A percentile compares a stretch with the other conserved stretches of the same genome.
These are phyloP conservation scores for Strongylocentrotus purpuratus DNA, from an alignment of 35 echinoderm and acorn worm genomes.

Conservation along the genomic window DNA sequence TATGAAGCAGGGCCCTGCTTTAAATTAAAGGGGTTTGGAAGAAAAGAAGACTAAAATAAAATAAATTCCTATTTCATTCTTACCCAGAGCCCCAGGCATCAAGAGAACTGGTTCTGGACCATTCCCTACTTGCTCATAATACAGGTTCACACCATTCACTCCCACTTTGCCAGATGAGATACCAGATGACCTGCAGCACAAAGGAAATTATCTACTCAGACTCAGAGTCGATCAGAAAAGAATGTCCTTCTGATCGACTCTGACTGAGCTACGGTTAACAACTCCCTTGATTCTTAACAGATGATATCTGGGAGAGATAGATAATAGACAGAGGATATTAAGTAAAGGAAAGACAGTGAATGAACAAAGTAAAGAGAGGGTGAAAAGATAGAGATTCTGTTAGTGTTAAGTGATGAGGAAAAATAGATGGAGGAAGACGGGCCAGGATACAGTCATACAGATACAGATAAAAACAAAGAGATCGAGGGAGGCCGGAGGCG, in stretches of 20 bases:
- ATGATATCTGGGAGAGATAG: no score
- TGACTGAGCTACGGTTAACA: no score
- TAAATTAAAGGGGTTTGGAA: not conserved
- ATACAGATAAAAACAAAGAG: no score
- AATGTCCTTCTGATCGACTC: not conserved
- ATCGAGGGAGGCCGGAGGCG: no score
- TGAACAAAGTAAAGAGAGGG: no score
- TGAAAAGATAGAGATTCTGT: no score
- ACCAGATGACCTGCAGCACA: not conserved
- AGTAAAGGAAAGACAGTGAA: no score
- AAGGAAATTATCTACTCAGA: not conserved
- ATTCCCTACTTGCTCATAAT: constrained; percentile 75
- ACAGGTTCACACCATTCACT: constrained; percentile 83
- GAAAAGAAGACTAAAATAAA: not conserved
- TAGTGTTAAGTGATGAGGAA: no score
- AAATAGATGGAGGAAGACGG: no score
- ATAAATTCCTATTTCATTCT: not conserved
- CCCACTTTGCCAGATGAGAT: constrained; percentile 54
- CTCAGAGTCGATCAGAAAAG: not conserved
- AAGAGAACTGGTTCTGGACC: constrained; percentile 78
- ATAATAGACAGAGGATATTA: no score
- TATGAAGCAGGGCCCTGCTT: not conserved
- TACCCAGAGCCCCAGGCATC: constrained; percentile 90
- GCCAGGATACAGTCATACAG: no score
- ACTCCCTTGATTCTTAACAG: no score